Base-by-base conservation (phyloP, 2,797 vertebrate genomes). In the Brachymystax lenok region DNA sequence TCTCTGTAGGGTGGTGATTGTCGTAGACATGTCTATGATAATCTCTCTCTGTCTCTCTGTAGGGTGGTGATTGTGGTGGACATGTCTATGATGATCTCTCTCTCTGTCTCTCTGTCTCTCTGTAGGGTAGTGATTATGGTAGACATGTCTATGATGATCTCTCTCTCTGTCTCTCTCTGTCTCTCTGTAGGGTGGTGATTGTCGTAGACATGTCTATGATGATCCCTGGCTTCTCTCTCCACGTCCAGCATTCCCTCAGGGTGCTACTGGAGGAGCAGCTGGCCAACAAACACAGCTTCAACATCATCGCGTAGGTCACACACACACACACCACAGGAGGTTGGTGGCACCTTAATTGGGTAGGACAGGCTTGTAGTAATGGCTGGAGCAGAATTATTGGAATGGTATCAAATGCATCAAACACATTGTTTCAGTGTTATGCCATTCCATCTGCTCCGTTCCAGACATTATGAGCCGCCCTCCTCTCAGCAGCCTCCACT, bases 241-340 rank as follows among this genome's bases (percentile, higher is more conserved):
- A 93, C 68, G 93, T 95, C 78, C 94, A 93, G 19, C 93, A 94
- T 71, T 91, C 78, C 30, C 80, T 96, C 76, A 80, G 91, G 5
- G 91, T 94, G 27, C 76, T 97, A 70, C 90, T 97, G 17, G 93
- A 96, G 76, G 93, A 96, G 40, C 96, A 96, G 40, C 81, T 96
- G 79, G 79, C 91, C 71, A 79, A 90, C 80, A 95, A 93, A 81
- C 92, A 95, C 64, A 80, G 35, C 85, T 95, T 96, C 93, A 96
- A 96, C 83, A 85, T 96, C 74, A 87, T 94, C 5, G 89, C 87
- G 95, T 96, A 79, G 77, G 94, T 86, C 63, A 64, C 72, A 54
- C 33, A 63, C 35, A 40, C 40, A 12, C 40, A 12, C 40, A 46
- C 40, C 40, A 46, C 40, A 12, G 40, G 40, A 46, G 10, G 40